Evolutionary conservation across 2,888 invertebrate genomes (phyloP).

Genomic region (Cephus nigrinus): DNA sequence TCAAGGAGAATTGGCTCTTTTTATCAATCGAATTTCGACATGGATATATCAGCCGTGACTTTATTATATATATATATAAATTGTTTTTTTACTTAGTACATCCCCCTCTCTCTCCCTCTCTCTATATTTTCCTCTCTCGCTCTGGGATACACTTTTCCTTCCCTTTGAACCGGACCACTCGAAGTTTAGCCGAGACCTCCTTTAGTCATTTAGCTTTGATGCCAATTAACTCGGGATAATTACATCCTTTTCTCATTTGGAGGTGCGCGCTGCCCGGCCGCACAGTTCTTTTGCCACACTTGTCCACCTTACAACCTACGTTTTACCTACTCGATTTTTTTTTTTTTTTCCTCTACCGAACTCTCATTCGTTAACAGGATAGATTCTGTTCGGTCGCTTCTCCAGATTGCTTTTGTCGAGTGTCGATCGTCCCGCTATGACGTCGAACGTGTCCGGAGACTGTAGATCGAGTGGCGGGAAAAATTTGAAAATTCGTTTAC

Average conservation of each 20-base stretch:
- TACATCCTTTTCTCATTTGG: slow-evolving; percentile 44
- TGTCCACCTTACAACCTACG: slow-evolving; percentile 15
- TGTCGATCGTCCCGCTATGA: no score
- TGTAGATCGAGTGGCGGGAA: not conserved
- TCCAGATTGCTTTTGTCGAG: not conserved
- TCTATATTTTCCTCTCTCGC: not conserved
- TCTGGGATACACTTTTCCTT: not conserved
- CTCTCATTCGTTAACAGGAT: not conserved
- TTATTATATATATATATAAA: not conserved
- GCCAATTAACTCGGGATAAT: slow-evolving; percentile 28
- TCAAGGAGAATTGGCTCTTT: no score
- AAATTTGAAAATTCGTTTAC: not conserved
- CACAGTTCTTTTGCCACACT: slow-evolving; percentile 29
- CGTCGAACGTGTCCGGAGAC: not conserved
- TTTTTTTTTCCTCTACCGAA: no score
- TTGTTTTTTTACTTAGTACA: no score
- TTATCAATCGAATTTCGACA: no score
- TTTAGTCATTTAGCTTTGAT: not conserved
- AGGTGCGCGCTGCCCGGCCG: not conserved
- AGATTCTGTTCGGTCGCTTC: not conserved
- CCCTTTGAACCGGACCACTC: not conserved
- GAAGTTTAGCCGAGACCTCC: not conserved
- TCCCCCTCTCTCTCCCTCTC: no score
- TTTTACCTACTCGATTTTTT: slow-evolving; percentile 4
- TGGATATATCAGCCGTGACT: no score